Conservation (phyloP, 1,140 invertebrate genomes). For the Trichomalopsis sarcophagae region DNA sequence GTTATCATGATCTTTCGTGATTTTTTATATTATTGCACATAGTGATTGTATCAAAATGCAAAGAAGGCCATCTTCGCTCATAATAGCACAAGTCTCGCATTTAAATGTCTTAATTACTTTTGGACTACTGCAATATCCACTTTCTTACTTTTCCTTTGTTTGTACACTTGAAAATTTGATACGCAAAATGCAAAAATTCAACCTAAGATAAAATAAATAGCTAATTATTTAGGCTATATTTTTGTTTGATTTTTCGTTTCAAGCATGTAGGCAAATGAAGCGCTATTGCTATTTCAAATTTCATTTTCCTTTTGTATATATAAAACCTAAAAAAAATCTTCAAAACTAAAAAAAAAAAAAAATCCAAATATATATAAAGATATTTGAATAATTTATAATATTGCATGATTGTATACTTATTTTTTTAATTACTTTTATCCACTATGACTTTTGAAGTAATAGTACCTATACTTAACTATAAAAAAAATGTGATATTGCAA, state of each 20-base stretch:
- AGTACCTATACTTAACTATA: background rate
- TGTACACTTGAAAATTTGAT: background rate
- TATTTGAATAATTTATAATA: background rate
- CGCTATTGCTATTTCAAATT: background rate
- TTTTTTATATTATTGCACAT: conserved; percentile 36
- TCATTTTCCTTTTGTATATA: background rate
- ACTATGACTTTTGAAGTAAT: conserved; percentile 1
- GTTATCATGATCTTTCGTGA: background rate
- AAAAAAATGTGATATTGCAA: background rate
- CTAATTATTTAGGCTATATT: background rate
- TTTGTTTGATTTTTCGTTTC: background rate
- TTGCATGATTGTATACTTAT: background rate
- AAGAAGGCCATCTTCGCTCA: conserved; percentile 19
- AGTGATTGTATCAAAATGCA: conserved; percentile 6
- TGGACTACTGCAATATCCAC: background rate
- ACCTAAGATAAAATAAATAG: background rate
- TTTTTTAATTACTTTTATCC: background rate
- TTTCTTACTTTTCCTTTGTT: conserved; percentile 24
- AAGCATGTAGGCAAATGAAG: background rate
- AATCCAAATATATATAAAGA: background rate
- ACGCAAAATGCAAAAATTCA: background rate
- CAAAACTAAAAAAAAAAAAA: background rate
- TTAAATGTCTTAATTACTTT: background rate
- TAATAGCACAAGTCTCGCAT: background rate
- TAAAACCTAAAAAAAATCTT: background rate